Evolutionary conservation across 1,140 invertebrate species (phyloP).

Genomic region (Magallana ariakensis): DNA sequence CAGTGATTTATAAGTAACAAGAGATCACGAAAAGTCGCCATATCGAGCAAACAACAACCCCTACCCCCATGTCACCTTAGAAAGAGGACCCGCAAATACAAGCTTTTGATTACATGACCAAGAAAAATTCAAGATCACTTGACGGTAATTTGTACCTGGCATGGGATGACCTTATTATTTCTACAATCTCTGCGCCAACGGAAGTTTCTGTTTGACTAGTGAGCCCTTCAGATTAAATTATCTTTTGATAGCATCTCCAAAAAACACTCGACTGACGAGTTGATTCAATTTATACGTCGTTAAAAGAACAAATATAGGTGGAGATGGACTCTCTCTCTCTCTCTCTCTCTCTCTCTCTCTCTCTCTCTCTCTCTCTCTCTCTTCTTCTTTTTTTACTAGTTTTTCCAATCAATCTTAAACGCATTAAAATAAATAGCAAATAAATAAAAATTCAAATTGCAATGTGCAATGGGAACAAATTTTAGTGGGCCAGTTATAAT

Average conservation of each 20-base stretch:
- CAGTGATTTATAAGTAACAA: not conserved
- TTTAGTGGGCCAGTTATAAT: too few relatives aligned
- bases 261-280: not conserved
- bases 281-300: slow-evolving; percentile 18
- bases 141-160: not conserved
- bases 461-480: too few relatives aligned
- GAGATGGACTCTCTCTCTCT: not conserved
- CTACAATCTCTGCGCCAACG: slow-evolving; percentile 19
- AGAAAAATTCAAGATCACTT: not conserved
- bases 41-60: too few relatives aligned
- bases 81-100: too few relatives aligned
- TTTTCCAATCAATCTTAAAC: too few relatives aligned
- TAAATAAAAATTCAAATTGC: too few relatives aligned
- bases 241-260: slow-evolving; percentile 31
- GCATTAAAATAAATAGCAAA: too few relatives aligned
- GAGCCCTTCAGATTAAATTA: slow-evolving; percentile 34
- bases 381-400: too few relatives aligned
- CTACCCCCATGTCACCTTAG: too few relatives aligned
- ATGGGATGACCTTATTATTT: slow-evolving; percentile 4
- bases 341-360: too few relatives aligned
- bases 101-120: not conserved
- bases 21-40: not conserved
- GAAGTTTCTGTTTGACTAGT: slow-evolving; percentile 23
- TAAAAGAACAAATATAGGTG: not conserved
- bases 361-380: too few relatives aligned